Evolutionary conservation across 2,888 invertebrate species (phyloP), one percentile per base, ranked within the genome.

Genomic region (Zaprionus obscuricornis): DNA sequence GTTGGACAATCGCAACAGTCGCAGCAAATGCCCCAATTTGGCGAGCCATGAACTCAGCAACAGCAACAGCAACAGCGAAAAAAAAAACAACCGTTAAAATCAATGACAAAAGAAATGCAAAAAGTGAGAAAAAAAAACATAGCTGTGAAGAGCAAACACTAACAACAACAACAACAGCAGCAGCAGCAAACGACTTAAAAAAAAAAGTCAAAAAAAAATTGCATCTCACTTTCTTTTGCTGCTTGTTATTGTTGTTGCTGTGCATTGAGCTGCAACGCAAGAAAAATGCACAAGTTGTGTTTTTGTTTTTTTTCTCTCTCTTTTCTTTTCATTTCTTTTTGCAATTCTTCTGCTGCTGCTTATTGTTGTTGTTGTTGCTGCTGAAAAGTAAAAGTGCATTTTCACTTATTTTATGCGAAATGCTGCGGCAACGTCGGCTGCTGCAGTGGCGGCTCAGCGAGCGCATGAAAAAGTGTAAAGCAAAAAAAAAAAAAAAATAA

Each of bases 341-440:
- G 42, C 16, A 20, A 42, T 31, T 22, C 22, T 51, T 56, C 17
- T 34, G 31, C 18, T 47, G 43, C 22, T 33, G 43, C 5, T 11
- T 14, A 14, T 13, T 40, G 8, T 49, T 43, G 13, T 56, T 65
- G 34, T 59, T 52, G 47, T 59, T 68, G 52, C 55, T 64, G 73
- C 57, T 86, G 75, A 87, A 88, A 88, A 88, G 88, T 88, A 88
- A 88, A 88, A 88, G 88, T 88, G 87, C 82, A 88, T 88, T 88
- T 88, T 88, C 88, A 88, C 88, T 87, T 86, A 87, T 87, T 87
- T 88, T 78, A 83, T 87, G 82, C 74, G 63, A 73, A 71, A 66
- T 66, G 67, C 42, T 46, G 51, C 51, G 18, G 58, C 55, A 39
- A 64, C 72, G 40, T 57, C 66, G 34, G 36, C 49, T 13, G 37